Percentiles rank a stretch among this genome's conserved stretches.
phyloP scores from a whole-genome alignment of 2,797 vertebrate genomes.

The Siniperca obscura region DNA sequence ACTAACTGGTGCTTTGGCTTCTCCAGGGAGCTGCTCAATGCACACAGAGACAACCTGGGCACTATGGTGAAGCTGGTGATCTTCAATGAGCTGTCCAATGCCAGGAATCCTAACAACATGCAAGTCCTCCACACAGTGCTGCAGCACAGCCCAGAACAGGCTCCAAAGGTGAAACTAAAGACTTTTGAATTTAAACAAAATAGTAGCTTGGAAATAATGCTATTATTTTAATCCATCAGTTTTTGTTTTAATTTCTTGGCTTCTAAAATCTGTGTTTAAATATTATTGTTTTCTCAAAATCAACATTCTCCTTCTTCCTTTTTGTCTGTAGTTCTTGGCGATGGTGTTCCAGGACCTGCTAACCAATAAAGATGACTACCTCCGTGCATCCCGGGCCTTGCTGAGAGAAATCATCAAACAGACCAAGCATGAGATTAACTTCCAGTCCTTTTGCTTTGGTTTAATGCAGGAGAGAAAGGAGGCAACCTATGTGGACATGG shows the following conservation, averaged over 20 bases:
- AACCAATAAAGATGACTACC: conserved; percentile 97
- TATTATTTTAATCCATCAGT: not conserved
- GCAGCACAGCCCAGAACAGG: conserved; percentile 96
- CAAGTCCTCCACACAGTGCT: conserved; percentile 95
- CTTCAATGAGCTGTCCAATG: conserved; percentile 97
- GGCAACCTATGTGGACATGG: conserved; percentile 92
- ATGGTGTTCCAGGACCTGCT: conserved; percentile 99
- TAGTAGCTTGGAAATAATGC: not conserved
- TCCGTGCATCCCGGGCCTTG: conserved; percentile 93
- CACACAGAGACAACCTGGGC: conserved; percentile 94
- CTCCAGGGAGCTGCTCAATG: conserved; percentile 93
- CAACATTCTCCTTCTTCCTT: not conserved
- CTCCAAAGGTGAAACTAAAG: conserved; percentile 89
- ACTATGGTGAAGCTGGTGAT: conserved; percentile 98
- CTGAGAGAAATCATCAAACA: conserved; percentile 98
- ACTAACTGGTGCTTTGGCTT: conserved; percentile 16
- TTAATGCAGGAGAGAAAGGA: conserved; percentile 99
- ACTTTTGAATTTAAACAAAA: not conserved
- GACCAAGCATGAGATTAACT: conserved; percentile 99
- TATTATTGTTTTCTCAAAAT: not conserved
- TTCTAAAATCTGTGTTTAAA: not conserved
- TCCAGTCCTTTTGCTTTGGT: conserved; percentile 97
- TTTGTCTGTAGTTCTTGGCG: conserved; percentile 90
- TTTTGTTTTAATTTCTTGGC: not conserved
- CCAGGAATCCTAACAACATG: conserved; percentile 99